A percentile compares a stretch with the other conserved stretches of the same genome.
Evolutionary conservation across 2,888 invertebrate genomes (phyloP).

Genomic region (Eugnorisma glareosa): DNA sequence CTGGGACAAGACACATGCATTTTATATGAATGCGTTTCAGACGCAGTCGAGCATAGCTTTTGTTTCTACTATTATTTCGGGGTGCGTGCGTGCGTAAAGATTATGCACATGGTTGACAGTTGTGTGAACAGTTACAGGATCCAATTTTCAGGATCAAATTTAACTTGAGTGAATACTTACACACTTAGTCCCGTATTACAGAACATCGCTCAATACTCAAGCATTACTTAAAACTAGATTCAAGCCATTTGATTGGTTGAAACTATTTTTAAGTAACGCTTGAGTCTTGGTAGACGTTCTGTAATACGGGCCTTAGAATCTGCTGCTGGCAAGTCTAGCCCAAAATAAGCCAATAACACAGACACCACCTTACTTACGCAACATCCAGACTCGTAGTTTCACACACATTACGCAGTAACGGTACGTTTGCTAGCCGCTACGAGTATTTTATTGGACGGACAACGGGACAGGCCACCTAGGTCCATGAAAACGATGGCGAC

Average conservation of each 20-base stretch:
- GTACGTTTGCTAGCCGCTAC: slow-evolving; percentile 17
- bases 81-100: slow-evolving; percentile 10
- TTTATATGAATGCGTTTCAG: slow-evolving; percentile 50
- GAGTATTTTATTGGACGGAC: slow-evolving; percentile 25
- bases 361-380: neutral
- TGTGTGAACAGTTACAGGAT: neutral
- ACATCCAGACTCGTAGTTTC: slow-evolving; percentile 2
- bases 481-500: slow-evolving; percentile 12
- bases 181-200: too few species aligned
- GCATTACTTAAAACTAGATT: too few species aligned
- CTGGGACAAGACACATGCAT: slow-evolving; percentile 46
- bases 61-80: slow-evolving; percentile 42
- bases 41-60: slow-evolving; percentile 22
- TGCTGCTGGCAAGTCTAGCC: neutral
- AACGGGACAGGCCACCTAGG: slow-evolving; percentile 7
- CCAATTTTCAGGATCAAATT: neutral
- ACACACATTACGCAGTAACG: slow-evolving; percentile 9
- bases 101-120: slow-evolving; percentile 1
- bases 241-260: too few species aligned
- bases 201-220: too few species aligned
- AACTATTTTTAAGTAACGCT: too few species aligned
- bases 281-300: too few species aligned
- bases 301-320: too few species aligned
- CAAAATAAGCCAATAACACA: neutral
- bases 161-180: too few species aligned